Percentiles rank a stretch among this genome's conserved stretches.
These are phyloP conservation scores for Crossocerus cetratus DNA, from an alignment of 2,888 invertebrate genomes.

Conservation along the genomic window DNA sequence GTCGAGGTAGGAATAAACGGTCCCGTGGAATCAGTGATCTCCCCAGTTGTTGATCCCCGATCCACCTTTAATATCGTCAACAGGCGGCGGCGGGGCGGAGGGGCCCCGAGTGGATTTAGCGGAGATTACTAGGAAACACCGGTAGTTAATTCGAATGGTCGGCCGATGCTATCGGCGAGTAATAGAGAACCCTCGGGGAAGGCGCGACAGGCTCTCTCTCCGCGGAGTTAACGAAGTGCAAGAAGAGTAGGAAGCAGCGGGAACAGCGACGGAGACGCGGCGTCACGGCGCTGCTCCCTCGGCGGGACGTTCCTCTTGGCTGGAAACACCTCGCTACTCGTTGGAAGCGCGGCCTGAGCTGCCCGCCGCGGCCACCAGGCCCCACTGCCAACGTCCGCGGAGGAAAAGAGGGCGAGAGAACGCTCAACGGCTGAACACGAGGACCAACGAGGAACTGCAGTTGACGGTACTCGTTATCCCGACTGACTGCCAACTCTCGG, in stretches of 20 bases:
- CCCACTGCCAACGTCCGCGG: conserved; percentile 9
- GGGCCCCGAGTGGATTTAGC: conserved; percentile 1
- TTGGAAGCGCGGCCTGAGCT: conserved; percentile 24
- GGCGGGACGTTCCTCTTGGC: conserved; percentile 36
- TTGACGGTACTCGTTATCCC: conserved; percentile 63
- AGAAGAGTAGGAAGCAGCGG: conserved; percentile 40
- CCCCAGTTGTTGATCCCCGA: background rate
- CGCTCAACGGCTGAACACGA: conserved; percentile 7
- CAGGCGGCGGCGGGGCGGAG: background rate
- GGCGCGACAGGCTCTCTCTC: conserved; percentile 47
- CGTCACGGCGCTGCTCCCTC: conserved; percentile 39
- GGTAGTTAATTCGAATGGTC: conserved; percentile 51
- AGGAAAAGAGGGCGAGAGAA: conserved; percentile 3
- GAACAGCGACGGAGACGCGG: conserved; percentile 15
- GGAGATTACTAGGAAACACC: conserved; percentile 52
- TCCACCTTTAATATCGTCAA: background rate
- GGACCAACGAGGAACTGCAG: conserved; percentile 31
- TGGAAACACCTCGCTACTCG: conserved; percentile 35
- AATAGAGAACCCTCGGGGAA: conserved; percentile 46
- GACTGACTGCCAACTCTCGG: conserved; percentile 57
- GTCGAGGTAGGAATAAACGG: background rate
- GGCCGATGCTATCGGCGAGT: conserved; percentile 50
- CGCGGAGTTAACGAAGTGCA: conserved; percentile 51
- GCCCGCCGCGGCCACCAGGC: conserved; percentile 11
- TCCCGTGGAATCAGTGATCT: background rate